Evolutionary conservation across 1,140 invertebrate species (phyloP).

Genomic region (Harlomillsia oculata): DNA sequence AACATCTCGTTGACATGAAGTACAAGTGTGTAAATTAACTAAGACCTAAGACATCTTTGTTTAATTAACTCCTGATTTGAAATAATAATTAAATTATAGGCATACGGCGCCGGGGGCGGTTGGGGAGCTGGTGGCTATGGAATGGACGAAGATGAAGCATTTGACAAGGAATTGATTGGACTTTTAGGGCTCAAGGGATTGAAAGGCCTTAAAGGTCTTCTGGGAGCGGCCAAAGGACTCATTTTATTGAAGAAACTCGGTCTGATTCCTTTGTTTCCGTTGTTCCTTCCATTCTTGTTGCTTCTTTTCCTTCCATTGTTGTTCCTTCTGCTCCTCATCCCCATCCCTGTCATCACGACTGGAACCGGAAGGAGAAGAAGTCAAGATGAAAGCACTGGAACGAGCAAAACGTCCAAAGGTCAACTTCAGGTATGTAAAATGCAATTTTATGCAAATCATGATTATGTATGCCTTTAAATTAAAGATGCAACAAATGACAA

Average conservation of each 20-base stretch:
- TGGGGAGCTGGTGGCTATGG: slow-evolving; percentile 2
- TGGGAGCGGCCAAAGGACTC: slow-evolving; percentile 4
- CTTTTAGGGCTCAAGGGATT: slow-evolving; percentile 18
- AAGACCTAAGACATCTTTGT: no score
- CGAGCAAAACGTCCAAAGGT: slow-evolving; percentile 1
- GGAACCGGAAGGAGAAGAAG: not conserved
- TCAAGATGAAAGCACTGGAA: not conserved
- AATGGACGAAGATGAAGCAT: slow-evolving; percentile 1
- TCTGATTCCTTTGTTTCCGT: slow-evolving; percentile 8
- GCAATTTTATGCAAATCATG: not conserved
- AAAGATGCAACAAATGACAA: not conserved
- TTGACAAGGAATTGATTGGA: slow-evolving; percentile 19
- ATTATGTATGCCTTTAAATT: not conserved
- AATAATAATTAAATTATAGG: not conserved
- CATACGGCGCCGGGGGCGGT: slow-evolving; percentile 1
- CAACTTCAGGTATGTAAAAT: slow-evolving; percentile 2
- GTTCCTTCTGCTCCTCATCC: slow-evolving; percentile 11
- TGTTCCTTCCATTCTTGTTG: slow-evolving; percentile 8
- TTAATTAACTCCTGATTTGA: not conserved
- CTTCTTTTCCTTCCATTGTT: slow-evolving; percentile 12
- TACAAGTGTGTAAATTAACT: no score
- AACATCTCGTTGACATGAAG: no score
- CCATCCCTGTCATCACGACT: slow-evolving; percentile 19
- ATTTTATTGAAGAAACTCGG: slow-evolving; percentile 16
- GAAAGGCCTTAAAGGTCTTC: slow-evolving; percentile 17